Evolutionary conservation across 1,140 invertebrate species (phyloP).

Genomic region (Philopotamus ludificatus): DNA sequence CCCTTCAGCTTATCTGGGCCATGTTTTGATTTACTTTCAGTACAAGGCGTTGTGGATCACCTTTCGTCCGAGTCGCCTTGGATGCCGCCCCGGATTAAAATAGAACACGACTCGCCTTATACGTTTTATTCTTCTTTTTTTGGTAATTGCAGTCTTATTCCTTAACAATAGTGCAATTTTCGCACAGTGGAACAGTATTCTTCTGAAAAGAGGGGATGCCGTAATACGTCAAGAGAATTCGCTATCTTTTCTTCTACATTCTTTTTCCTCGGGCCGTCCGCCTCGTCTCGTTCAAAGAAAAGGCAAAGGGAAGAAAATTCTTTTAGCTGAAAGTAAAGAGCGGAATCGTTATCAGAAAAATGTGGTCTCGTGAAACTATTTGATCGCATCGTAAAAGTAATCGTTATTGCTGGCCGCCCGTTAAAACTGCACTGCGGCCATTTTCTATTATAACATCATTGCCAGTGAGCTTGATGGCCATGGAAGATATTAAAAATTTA

Average conservation of each 20-base stretch:
- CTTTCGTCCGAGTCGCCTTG: too few species aligned
- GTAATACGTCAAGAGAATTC: neutral
- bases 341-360: neutral
- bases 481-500: too few species aligned
- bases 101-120: neutral
- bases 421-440: neutral
- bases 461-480: too few species aligned
- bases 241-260: neutral
- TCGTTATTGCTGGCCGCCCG: neutral
- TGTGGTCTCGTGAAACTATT: slow-evolving; percentile 9
- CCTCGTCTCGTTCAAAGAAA: neutral
- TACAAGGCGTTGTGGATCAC: neutral
- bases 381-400: slow-evolving; percentile 15
- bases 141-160: neutral
- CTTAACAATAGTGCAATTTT: neutral
- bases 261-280: neutral
- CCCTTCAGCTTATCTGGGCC: neutral
- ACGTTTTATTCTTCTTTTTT: neutral
- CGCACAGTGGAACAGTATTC: neutral
- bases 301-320: neutral
- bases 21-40: slow-evolving; percentile 4
- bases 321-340: neutral
- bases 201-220: neutral
- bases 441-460: neutral
- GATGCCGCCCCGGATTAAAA: neutral